Evolutionary conservation across 2,113 vertebrate genomes (phyloP).

Genomic region (Trogon surrucura): DNA sequence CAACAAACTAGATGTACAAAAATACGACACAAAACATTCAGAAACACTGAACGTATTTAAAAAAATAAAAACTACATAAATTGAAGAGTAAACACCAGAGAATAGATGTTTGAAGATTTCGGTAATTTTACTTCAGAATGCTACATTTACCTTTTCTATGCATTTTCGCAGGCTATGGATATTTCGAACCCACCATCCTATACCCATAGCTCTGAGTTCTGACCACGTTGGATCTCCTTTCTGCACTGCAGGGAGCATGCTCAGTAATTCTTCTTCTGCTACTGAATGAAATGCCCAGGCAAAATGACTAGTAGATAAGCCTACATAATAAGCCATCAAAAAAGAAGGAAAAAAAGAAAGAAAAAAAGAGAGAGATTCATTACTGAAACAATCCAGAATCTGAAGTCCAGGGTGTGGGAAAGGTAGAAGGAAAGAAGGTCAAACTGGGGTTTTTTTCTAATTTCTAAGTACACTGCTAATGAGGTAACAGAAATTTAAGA

Average conservation of each 20-base stretch:
- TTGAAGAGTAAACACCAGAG: background rate
- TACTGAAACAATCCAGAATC: background rate
- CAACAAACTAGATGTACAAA: fast-evolving
- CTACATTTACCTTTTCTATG: constrained; percentile 89
- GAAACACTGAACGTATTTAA: background rate
- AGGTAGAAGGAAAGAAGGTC: background rate
- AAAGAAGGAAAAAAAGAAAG: background rate
- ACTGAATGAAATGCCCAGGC: constrained; percentile 99
- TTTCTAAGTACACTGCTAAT: background rate
- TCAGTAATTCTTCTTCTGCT: constrained; percentile 93
- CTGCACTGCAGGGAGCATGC: constrained; percentile 91
- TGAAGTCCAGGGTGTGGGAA: background rate
- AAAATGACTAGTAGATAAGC: constrained; percentile 93
- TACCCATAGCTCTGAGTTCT: constrained; percentile 93
- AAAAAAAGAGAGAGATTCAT: background rate
- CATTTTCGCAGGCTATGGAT: constrained; percentile 88
- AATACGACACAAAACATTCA: background rate
- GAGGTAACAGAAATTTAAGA: background rate
- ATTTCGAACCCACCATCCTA: constrained; percentile 97
- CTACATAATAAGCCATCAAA: constrained; percentile 64
- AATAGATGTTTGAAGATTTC: background rate
- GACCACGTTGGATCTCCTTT: constrained; percentile 90
- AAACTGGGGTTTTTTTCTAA: background rate
- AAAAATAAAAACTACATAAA: background rate
- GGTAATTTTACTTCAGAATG: background rate